Percentiles rank a stretch among this genome's conserved stretches.
Conservation (phyloP, 2,888 invertebrate species). For the Pilophorus perplexus region DNA sequence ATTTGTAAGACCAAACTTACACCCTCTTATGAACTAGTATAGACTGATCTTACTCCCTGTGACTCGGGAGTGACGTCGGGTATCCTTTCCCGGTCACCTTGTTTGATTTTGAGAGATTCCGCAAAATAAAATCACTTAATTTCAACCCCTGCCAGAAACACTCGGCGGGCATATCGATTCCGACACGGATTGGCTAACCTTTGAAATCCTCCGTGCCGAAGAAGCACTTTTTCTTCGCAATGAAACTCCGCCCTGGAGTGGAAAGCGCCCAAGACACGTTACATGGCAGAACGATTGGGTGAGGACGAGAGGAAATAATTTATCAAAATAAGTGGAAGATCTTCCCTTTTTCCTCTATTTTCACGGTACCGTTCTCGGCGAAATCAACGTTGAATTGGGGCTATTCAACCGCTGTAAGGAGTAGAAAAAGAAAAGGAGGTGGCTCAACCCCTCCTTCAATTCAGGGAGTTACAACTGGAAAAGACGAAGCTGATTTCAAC, state of each 20-base stretch:
- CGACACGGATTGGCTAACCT: too few relatives aligned
- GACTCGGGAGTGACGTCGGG: too few relatives aligned
- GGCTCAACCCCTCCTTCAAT: neutral
- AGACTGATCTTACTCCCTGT: too few relatives aligned
- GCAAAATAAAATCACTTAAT: too few relatives aligned
- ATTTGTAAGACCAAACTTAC: too few relatives aligned
- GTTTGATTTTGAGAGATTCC: too few relatives aligned
- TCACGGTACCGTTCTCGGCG: too few relatives aligned
- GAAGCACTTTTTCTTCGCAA: neutral
- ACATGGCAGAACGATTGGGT: neutral
- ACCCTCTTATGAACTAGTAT: too few relatives aligned
- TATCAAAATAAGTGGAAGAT: neutral
- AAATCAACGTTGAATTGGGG: slow-evolving; percentile 28
- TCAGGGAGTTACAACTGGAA: neutral
- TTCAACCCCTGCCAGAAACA: too few relatives aligned
- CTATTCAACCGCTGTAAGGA: slow-evolving; percentile 27
- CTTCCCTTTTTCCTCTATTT: neutral
- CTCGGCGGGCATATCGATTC: too few relatives aligned
- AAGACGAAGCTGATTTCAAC: neutral
- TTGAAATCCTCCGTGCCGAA: too few relatives aligned
- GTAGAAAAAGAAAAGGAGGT: neutral
- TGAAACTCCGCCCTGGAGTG: neutral
- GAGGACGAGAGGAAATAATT: neutral
- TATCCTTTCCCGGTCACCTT: too few relatives aligned
- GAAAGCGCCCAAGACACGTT: neutral